These are phyloP conservation scores for Takifugu rubripes DNA, from an alignment of 2,797 vertebrate genomes.

Conservation along the genomic window DNA sequence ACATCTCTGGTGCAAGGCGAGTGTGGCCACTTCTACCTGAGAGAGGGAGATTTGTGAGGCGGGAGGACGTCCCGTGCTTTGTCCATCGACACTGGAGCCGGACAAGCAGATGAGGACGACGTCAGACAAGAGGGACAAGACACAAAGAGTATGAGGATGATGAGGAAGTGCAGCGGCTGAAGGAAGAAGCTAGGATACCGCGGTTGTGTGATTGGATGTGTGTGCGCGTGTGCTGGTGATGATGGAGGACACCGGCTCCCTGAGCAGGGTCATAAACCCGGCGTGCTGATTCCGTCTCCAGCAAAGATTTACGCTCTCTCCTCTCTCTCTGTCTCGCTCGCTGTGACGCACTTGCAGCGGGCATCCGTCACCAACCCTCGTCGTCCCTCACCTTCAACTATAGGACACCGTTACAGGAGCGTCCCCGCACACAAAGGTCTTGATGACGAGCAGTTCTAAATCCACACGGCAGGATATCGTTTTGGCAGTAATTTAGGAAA, in stretches of 20 bases:
- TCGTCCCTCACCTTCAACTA: too few relatives aligned
- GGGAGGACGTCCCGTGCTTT: too few relatives aligned
- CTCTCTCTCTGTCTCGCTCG: constrained; percentile 1
- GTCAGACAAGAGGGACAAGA: too few relatives aligned
- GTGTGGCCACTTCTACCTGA: too few relatives aligned
- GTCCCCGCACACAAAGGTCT: neutral
- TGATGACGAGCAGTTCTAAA: too few relatives aligned
- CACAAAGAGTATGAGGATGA: too few relatives aligned
- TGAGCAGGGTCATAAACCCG: constrained; percentile 64
- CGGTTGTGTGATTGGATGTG: constrained; percentile 4
- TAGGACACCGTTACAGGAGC: neutral
- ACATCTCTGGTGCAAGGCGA: too few relatives aligned
- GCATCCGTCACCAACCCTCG: constrained; percentile 47
- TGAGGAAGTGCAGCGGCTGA: too few relatives aligned
- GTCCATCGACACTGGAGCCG: too few relatives aligned
- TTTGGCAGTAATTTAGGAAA: too few relatives aligned
- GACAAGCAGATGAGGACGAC: too few relatives aligned
- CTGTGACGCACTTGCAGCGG: constrained; percentile 27
- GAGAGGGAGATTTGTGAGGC: neutral
- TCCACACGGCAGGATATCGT: too few relatives aligned
- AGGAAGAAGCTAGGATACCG: neutral
- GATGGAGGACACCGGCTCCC: constrained; percentile 53
- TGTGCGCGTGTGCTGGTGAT: constrained; percentile 17
- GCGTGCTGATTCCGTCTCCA: constrained; percentile 72
- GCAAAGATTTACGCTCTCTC: constrained; percentile 59